Percentiles rank a stretch among this genome's conserved stretches.
Conservation (phyloP, 2,113 vertebrate genomes). For the Laticauda laticaudata region DNA sequence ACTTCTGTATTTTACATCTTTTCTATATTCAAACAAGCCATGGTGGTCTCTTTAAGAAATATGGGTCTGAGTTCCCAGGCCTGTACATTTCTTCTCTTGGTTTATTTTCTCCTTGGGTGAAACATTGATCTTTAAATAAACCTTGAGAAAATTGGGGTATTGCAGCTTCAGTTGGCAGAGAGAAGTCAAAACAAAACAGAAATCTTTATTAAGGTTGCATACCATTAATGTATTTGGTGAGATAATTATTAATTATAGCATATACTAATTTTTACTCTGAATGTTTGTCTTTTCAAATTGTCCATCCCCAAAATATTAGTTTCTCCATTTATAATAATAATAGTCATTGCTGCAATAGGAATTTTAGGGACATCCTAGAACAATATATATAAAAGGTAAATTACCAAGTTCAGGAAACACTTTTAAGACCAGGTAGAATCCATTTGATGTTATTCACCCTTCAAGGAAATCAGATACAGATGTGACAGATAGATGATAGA, state of each 20-base stretch:
- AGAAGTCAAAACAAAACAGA: not conserved
- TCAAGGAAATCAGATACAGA: not conserved
- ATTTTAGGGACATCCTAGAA: not conserved
- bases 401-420: not conserved
- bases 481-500: too few species aligned
- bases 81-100: not conserved
- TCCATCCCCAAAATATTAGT: not conserved
- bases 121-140: not conserved
- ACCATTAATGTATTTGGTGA: not conserved
- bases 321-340: not conserved
- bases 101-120: not conserved
- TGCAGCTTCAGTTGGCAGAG: not conserved
- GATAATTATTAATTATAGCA: not conserved
- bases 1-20: not conserved
- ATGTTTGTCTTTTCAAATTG: not conserved
- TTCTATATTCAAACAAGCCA: not conserved
- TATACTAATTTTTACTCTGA: not conserved
- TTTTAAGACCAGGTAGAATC: not conserved
- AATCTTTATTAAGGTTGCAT: not conserved
- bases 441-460: not conserved
- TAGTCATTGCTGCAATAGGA: not conserved
- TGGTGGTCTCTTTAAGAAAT: not conserved
- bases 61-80: not conserved
- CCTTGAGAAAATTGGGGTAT: not conserved
- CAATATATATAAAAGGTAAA: not conserved